These are phyloP conservation scores for Orchestia grillus DNA, from an alignment of 1,140 invertebrate species.

Conservation along the genomic window DNA sequence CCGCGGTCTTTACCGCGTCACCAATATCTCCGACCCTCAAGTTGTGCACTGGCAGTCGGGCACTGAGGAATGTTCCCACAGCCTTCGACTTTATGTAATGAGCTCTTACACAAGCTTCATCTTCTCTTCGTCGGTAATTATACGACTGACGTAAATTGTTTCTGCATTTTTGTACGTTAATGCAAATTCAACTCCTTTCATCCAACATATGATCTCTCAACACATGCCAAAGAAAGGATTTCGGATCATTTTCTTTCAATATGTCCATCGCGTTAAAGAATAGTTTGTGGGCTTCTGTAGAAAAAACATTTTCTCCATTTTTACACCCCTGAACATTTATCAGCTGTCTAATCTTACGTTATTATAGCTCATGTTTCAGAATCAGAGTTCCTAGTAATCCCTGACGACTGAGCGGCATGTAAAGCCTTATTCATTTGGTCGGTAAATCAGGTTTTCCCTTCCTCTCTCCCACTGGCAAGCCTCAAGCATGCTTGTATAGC, in stretches of 20 bases:
- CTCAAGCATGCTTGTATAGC: too few species aligned
- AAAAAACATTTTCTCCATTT: not conserved
- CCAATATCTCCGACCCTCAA: not conserved
- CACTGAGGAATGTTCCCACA: constrained; percentile 40
- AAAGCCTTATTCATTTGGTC: too few species aligned
- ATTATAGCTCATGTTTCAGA: not conserved
- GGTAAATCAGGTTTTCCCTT: too few species aligned
- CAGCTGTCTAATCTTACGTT: not conserved
- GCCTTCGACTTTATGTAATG: not conserved
- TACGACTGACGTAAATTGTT: too few species aligned
- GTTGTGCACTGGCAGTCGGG: not conserved
- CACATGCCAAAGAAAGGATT: not conserved
- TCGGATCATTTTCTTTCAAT: not conserved
- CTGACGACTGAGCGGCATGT: too few species aligned
- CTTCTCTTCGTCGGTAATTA: not conserved
- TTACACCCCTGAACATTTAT: not conserved
- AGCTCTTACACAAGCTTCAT: not conserved
- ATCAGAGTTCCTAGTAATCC: not conserved
- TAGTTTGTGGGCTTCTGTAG: not conserved
- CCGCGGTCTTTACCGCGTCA: not conserved
- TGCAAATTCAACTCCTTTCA: not conserved
- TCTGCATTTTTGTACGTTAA: not conserved
- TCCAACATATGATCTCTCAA: not conserved
- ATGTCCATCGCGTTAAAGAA: not conserved
- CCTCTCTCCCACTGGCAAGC: too few species aligned